Base-by-base conservation (phyloP, 2,113 vertebrate species). In the Pangasianodon gigas region DNA sequence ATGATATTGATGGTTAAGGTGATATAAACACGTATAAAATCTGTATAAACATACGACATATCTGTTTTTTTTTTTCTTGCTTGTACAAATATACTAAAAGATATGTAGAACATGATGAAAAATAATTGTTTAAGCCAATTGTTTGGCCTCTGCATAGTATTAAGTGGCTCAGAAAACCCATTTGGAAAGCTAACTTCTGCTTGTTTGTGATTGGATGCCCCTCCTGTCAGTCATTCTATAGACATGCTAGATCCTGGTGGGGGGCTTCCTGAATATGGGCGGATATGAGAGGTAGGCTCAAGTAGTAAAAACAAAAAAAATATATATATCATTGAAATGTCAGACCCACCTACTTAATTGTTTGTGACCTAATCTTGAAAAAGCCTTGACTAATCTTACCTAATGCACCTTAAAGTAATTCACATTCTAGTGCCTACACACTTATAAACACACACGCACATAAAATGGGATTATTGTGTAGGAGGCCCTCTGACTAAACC, bases 401-500 rank as follows among this genome's bases (percentile, higher is more conserved):
- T 54, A 52, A 51, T 9, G 48, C 48, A 84, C 32, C 54, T 83
- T 41, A 0, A 84, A 60, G 54, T 84, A n/a, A 54, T 83, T 83
- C 54, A 11, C 52, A 24, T 60, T 13, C 19, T 19, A 11, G 14
- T 52, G 62, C 60, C 60, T 69, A 87, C 81, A 74, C 48, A 71
- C 67, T 69, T 69, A 62, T 82, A 86, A 67, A 88, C 37, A 86
- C 41, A 51, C 77, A n/a, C 44, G 1, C 75, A 79, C 46, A 10
- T 13, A 80, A 83, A 56, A 83, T 21, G 6, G 56, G 82, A 84
- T 84, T 62, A 77, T 37, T 52, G 77, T 75, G 18, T 77, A 86
- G 81, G 87, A 56, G 65, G 85, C 51, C 2, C 11, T 75, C 18
- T 86, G 48, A 86, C 48, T 86, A 86, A 69, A 69, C 62, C 85